Evolutionary conservation across 1,140 invertebrate genomes (phyloP).

Genomic region (Eurosta solidaginis): DNA sequence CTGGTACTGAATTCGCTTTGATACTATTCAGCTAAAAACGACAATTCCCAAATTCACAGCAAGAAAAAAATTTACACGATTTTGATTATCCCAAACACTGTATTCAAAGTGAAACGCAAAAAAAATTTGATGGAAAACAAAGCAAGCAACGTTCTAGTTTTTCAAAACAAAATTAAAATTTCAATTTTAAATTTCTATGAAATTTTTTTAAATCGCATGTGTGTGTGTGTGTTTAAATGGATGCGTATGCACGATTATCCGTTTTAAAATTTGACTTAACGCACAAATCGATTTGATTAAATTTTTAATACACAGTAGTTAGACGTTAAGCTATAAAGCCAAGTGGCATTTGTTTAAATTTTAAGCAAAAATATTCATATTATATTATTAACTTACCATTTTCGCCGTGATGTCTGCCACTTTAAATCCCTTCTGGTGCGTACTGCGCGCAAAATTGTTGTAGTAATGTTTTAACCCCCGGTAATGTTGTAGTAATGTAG

Average conservation of each 20-base stretch:
- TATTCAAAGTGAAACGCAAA: background rate
- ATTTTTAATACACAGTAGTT: slow-evolving; percentile 15
- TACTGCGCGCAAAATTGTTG: background rate
- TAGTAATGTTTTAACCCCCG: no score
- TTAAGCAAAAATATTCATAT: background rate
- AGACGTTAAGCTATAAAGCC: background rate
- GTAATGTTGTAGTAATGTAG: no score
- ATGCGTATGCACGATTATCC: background rate
- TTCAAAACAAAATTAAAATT: background rate
- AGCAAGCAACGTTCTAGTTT: background rate
- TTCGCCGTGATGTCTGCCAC: slow-evolving; percentile 21
- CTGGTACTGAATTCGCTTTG: no score
- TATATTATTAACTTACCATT: background rate
- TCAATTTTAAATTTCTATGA: background rate
- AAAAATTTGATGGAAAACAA: background rate
- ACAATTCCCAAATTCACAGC: no score
- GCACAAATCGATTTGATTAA: background rate
- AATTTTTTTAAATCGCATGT: background rate
- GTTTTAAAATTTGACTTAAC: slow-evolving; percentile 2
- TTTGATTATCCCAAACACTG: no score
- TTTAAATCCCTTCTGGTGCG: background rate
- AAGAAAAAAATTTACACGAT: no score
- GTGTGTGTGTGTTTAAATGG: background rate
- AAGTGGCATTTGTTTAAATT: background rate
- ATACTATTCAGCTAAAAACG: no score